Percentiles rank a stretch among this genome's conserved stretches.
phyloP scores from a whole-genome alignment of 2,888 invertebrate species.

The Scelioninae gen. 1 region DNA sequence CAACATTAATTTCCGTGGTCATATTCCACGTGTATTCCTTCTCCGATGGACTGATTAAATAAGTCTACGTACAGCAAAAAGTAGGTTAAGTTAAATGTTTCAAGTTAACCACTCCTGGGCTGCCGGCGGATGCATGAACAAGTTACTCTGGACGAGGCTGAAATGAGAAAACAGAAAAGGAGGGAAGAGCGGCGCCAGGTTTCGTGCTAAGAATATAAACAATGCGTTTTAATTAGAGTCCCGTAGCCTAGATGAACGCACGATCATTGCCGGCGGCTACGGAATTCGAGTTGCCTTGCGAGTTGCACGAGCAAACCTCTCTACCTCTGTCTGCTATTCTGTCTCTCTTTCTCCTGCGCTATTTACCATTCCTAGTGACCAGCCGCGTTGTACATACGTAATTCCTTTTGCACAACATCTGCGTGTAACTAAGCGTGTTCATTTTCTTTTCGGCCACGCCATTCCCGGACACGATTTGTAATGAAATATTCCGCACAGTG shows the following conservation, averaged over 20 bases:
- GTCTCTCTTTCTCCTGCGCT: conserved; percentile 8
- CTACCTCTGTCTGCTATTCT: too few relatives aligned
- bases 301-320: too few relatives aligned
- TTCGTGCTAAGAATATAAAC: conserved; percentile 82
- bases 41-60: conserved; percentile 21
- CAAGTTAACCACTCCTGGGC: conserved; percentile 31
- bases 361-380: conserved; percentile 61
- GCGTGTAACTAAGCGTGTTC: conserved; percentile 52
- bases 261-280: conserved; percentile 75
- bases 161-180: conserved; percentile 43
- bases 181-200: conserved; percentile 36
- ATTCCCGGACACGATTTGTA: conserved; percentile 24
- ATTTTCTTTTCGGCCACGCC: conserved; percentile 53
- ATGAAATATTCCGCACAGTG: conserved; percentile 48
- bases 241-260: conserved; percentile 76
- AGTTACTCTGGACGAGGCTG: conserved; percentile 44
- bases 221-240: conserved; percentile 83
- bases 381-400: conserved; percentile 62
- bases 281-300: conserved; percentile 56
- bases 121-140: conserved; percentile 32
- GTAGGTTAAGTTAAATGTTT: conserved; percentile 46
- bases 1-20: neutral
- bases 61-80: conserved; percentile 29
- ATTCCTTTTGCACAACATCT: conserved; percentile 53
- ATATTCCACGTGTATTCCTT: neutral